Base-by-base conservation (phyloP, 2,113 vertebrate genomes). In the Haliaeetus leucogaster region DNA sequence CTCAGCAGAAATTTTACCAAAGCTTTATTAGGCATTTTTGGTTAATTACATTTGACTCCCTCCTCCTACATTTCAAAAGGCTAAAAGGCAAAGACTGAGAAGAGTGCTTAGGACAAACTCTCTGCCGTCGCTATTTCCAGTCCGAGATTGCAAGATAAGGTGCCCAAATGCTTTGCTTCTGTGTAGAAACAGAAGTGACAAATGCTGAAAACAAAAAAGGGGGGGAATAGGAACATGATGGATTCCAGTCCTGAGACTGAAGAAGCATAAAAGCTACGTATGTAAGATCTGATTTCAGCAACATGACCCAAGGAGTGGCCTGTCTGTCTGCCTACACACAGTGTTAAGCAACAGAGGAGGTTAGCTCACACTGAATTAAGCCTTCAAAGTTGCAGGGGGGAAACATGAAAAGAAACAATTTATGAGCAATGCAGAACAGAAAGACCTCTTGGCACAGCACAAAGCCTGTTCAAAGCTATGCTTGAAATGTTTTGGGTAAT, bases 201-300 rank as follows among this genome's bases (percentile, higher is more conserved):
- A 82, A 87, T 7, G 59, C 16, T 8, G 56, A n/a, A 43, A 95
- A 66, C 43, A 68, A 48, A n/a, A 63, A 82, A 6, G 43, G 13
- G 36, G 36, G 36, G 76, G 80, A 93, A 74, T 4, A 47, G 47
- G 38, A 87, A 81, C 65, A 20, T 8, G 25, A 91, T 38, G 78
- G 82, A 67, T 90, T 82, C 67, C 66, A 70, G 68, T 43, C 72
- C 32, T 11, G 53, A 56, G 91, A 32, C 22, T 52, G 86, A 90
- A 55, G 83, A 72, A 91, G 62, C 68, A 53, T 1, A 58, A 79
- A 78, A 95, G 76, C 76, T 52, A 3, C 5, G 7, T 29, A 7
- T 30, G 40, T 8, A 23, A 90, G 95, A 84, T 96, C 80, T 1
- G 55, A 67, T 96, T 96, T 90, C 92, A 89, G 97, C 86, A 96